Evolutionary conservation across 1,140 invertebrate species (phyloP).

Genomic region (Episyrphus balteatus): DNA sequence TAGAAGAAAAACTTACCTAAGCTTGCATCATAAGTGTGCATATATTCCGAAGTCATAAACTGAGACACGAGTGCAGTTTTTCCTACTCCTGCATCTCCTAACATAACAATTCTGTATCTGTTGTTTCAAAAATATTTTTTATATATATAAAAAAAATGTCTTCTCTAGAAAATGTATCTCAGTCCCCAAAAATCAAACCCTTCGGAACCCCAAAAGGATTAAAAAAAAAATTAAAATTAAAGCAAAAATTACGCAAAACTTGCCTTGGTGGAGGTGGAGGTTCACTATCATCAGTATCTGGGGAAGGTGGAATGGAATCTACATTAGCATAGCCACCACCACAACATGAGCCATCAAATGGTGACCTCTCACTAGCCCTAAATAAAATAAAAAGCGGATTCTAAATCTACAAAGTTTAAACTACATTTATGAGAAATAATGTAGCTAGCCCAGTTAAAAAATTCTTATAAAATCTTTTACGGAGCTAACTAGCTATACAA

Average conservation of each 20-base stretch:
- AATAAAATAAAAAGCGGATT: conserved; percentile 1
- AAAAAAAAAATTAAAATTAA: neutral
- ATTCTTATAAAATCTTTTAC: neutral
- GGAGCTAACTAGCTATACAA: neutral
- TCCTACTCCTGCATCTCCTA: conserved; percentile 76
- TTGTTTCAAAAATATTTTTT: neutral
- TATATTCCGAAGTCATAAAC: conserved; percentile 90
- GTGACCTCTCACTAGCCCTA: conserved; percentile 66
- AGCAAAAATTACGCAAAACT: neutral
- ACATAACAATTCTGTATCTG: conserved; percentile 68
- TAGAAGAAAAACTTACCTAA: conserved; percentile 56
- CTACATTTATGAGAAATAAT: neutral
- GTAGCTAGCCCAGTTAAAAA: neutral
- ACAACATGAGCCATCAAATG: conserved; percentile 73
- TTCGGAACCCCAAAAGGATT: neutral
- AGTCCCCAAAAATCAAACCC: no score
- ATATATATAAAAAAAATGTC: neutral
- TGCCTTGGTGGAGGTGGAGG: conserved; percentile 29
- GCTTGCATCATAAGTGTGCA: conserved; percentile 83
- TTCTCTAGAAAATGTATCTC: no score
- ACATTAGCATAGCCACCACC: conserved; percentile 62
- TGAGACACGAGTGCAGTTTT: conserved; percentile 81
- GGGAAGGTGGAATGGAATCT: conserved; percentile 49
- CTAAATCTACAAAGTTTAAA: neutral
- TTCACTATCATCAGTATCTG: conserved; percentile 42